phyloP scores from a whole-genome alignment of 2,113 vertebrate species.

The Micronycteris hirsuta region DNA sequence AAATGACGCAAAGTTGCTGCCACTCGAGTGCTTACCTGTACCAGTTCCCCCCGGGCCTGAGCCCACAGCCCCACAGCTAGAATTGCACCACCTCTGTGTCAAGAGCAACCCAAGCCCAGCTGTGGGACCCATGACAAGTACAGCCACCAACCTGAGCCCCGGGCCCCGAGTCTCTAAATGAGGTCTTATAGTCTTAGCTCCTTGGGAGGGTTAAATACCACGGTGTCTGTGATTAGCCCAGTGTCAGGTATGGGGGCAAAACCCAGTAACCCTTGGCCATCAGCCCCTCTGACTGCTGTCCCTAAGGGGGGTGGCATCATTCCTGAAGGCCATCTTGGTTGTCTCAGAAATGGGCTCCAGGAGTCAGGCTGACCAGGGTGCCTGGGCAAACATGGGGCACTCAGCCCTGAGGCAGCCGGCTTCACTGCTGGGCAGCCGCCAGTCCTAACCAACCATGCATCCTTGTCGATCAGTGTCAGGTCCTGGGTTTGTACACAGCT shows the following conservation, averaged over 20 bases:
- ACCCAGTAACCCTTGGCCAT: not conserved
- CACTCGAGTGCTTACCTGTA: too few relatives aligned
- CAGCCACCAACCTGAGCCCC: not conserved
- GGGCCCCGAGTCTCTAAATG: not conserved
- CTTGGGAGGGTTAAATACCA: too few relatives aligned
- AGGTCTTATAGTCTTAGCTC: not conserved
- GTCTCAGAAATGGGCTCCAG: not conserved
- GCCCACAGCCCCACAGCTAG: not conserved
- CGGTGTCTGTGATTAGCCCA: not conserved
- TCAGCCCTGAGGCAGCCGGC: accelerated
- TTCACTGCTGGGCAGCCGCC: not conserved
- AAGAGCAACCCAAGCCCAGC: not conserved
- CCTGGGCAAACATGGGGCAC: not conserved
- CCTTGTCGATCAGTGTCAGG: too few relatives aligned
- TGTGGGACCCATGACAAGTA: not conserved
- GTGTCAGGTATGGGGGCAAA: accelerated
- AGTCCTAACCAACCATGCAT: accelerated
- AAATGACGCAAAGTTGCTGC: too few relatives aligned
- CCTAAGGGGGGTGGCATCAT: too few relatives aligned
- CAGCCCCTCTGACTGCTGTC: not conserved
- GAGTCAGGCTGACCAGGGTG: not conserved
- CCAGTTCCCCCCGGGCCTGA: not conserved
- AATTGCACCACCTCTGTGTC: not conserved
- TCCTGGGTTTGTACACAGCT: accelerated
- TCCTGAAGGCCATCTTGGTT: not conserved